These are phyloP conservation scores for Leptopilina clavipes DNA, from an alignment of 1,140 invertebrate species.

Conservation along the genomic window DNA sequence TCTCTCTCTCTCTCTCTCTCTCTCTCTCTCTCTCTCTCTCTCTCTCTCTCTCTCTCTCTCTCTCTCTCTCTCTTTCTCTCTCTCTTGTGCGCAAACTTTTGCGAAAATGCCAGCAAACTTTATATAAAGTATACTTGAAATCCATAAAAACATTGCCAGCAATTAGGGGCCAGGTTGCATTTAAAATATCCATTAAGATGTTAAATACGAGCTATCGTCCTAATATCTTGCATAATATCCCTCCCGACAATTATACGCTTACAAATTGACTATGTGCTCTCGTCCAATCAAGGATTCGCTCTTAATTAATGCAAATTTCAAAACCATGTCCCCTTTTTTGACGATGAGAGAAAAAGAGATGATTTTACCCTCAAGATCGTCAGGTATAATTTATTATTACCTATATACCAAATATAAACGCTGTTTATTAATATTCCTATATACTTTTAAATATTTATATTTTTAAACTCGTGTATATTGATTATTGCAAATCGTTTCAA, in stretches of 20 bases:
- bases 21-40: too few species aligned
- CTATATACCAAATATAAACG: too few species aligned
- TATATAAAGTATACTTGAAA: neutral
- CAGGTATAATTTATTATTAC: too few species aligned
- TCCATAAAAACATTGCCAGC: slow-evolving; percentile 3
- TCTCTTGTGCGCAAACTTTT: neutral
- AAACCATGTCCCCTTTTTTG: neutral
- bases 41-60: too few species aligned
- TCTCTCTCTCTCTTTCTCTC: neutral
- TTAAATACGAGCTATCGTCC: slow-evolving; percentile 18
- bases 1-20: too few species aligned
- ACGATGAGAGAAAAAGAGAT: too few species aligned
- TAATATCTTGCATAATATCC: slow-evolving; percentile 21
- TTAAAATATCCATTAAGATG: slow-evolving; percentile 23
- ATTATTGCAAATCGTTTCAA: too few species aligned
- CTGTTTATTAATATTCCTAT: too few species aligned
- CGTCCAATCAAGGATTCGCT: slow-evolving; percentile 16
- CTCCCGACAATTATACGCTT: slow-evolving; percentile 9
- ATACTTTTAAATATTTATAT: too few species aligned
- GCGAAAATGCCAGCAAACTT: slow-evolving; percentile 1
- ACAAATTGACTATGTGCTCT: slow-evolving; percentile 26
- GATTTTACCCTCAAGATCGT: neutral
- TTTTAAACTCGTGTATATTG: too few species aligned
- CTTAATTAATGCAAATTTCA: slow-evolving; percentile 33
- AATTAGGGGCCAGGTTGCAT: neutral